These are phyloP conservation scores for Chromobotia macracanthus DNA, from an alignment of 2,797 vertebrate genomes.

Conservation along the genomic window DNA sequence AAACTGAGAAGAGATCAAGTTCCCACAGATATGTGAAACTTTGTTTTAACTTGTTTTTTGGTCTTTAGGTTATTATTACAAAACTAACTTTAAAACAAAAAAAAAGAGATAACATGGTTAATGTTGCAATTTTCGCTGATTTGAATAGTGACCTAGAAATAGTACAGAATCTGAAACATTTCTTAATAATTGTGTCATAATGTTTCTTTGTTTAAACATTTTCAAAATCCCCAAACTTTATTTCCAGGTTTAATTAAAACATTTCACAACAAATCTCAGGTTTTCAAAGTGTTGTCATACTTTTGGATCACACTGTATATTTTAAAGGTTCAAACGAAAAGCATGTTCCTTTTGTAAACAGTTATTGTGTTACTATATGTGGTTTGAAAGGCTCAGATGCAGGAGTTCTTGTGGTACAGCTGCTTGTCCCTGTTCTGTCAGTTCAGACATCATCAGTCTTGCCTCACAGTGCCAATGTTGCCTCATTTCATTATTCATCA, in stretches of 20 bases:
- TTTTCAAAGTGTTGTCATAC: too few relatives aligned
- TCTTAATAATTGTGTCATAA: too few relatives aligned
- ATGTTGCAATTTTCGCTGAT: too few relatives aligned
- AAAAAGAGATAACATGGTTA: not conserved
- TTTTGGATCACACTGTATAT: too few relatives aligned
- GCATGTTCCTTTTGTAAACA: not conserved
- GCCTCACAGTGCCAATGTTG: slow-evolving; percentile 16
- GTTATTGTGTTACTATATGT: not conserved
- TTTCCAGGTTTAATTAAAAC: too few relatives aligned
- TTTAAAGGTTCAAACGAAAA: too few relatives aligned
- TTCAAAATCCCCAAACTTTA: too few relatives aligned
- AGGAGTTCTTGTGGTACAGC: not conserved
- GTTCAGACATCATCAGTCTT: slow-evolving; percentile 15
- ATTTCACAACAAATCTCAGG: too few relatives aligned
- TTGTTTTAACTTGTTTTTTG: not conserved
- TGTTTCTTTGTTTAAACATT: too few relatives aligned
- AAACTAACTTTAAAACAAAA: not conserved
- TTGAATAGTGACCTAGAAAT: too few relatives aligned
- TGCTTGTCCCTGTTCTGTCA: slow-evolving; percentile 40
- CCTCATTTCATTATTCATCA: slow-evolving; percentile 31
- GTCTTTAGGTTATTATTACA: not conserved
- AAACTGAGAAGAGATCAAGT: slow-evolving; percentile 19
- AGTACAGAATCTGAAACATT: too few relatives aligned
- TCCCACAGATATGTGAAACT: not conserved
- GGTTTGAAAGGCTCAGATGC: not conserved